Percentiles rank a stretch among this genome's conserved stretches.
phyloP scores from a whole-genome alignment of 1,140 invertebrate genomes.

The Meloidogyne chitwoodi region DNA sequence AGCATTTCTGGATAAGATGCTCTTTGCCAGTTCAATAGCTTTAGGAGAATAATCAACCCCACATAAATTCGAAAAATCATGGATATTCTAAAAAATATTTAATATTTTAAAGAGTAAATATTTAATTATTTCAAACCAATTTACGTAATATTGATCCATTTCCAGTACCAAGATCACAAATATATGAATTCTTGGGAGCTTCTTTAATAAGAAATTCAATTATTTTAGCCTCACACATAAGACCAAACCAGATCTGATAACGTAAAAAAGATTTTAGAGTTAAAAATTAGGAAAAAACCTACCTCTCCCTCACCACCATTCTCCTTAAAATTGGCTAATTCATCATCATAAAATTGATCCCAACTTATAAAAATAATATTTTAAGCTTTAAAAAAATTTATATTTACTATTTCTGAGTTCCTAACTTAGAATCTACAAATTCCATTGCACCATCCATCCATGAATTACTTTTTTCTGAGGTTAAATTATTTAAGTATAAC shows the following conservation, averaged over 20 bases:
- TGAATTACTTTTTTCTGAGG: not conserved
- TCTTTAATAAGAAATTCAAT: conserved; percentile 63
- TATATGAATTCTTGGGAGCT: conserved; percentile 32
- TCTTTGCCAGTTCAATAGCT: conserved; percentile 71
- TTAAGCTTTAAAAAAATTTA: not conserved
- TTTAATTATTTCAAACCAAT: conserved; percentile 63
- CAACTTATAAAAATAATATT: conserved; percentile 66
- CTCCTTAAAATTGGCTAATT: conserved; percentile 76
- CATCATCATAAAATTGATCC: conserved; percentile 75
- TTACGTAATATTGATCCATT: conserved; percentile 80
- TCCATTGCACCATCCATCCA: conserved; percentile 1
- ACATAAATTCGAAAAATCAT: conserved; percentile 71
- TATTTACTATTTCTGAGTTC: conserved; percentile 72
- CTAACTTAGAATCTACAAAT: conserved; percentile 68
- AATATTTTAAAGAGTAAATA: conserved; percentile 6
- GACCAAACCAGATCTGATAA: conserved; percentile 69
- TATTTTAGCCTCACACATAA: conserved; percentile 73
- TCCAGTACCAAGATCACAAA: conserved; percentile 75
- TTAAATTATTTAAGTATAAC: not conserved
- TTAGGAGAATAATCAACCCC: conserved; percentile 80
- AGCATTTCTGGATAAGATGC: conserved; percentile 35
- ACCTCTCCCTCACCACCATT: conserved; percentile 83
- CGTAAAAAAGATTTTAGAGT: not conserved
- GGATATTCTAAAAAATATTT: conserved; percentile 62
- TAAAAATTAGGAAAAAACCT: not conserved